Percentiles rank a stretch among this genome's conserved stretches.
phyloP scores from a whole-genome alignment of 92 coral and sea anemone genomes.

The Porites lobata region DNA sequence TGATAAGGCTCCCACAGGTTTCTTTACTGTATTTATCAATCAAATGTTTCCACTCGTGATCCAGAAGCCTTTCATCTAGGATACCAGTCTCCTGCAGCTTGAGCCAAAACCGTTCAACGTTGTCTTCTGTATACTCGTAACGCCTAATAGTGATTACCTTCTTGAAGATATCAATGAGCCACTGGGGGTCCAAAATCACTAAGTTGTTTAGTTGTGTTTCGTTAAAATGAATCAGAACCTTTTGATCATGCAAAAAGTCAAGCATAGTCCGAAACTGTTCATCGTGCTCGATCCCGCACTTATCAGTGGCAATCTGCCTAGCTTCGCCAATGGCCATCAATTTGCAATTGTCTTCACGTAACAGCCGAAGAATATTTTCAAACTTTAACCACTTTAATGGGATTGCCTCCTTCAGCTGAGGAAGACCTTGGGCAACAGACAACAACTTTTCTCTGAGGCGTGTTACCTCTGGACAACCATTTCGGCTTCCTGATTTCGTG shows the following conservation, averaged over 20 bases:
- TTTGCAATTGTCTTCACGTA: constrained; percentile 1
- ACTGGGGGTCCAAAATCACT: constrained; percentile 68
- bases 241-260: constrained; percentile 61
- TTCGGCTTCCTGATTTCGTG: constrained; percentile 50
- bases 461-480: constrained; percentile 28
- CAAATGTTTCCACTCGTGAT: constrained; percentile 34
- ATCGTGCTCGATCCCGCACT: constrained; percentile 17
- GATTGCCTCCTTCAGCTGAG: constrained; percentile 17
- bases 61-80: constrained; percentile 20
- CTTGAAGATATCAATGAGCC: constrained; percentile 68
- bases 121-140: constrained; percentile 5
- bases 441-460: constrained; percentile 38
- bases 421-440: constrained; percentile 21
- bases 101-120: constrained; percentile 29
- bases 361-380: constrained; percentile 37
- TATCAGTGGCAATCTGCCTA: constrained; percentile 24
- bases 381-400: constrained; percentile 46
- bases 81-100: constrained; percentile 64
- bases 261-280: constrained; percentile 44
- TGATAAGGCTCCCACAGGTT: constrained; percentile 15
- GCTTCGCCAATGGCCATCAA: constrained; percentile 41
- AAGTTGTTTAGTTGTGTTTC: constrained; percentile 18
- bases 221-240: constrained; percentile 53
- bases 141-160: constrained; percentile 63
- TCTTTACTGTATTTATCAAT: constrained; percentile 10